Conservation (phyloP, 2,113 vertebrate species). For the Arvicanthis niloticus region DNA sequence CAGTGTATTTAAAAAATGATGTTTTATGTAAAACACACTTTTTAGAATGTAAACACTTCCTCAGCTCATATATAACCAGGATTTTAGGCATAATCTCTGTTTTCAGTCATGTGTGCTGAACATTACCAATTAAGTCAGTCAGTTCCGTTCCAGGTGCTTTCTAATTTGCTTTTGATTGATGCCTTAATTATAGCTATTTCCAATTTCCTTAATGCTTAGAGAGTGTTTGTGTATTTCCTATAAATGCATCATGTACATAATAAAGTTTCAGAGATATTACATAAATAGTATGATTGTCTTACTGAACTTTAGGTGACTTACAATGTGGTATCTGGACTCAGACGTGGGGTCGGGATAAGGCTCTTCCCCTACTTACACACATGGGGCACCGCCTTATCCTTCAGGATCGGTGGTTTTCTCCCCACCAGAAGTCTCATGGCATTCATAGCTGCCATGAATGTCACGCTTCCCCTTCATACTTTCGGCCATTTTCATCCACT, state of each 20-base stretch:
- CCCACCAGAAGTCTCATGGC: neutral
- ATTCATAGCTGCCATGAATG: neutral
- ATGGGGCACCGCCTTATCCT: neutral
- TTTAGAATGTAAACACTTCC: conserved; percentile 41
- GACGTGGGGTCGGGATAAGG: neutral
- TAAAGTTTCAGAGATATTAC: neutral
- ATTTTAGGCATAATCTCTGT: conserved; percentile 59
- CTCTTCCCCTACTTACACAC: neutral
- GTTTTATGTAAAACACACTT: conserved; percentile 45
- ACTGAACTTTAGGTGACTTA: neutral
- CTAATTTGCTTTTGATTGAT: conserved; percentile 68
- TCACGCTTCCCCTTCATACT: neutral
- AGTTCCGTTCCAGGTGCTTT: conserved; percentile 60
- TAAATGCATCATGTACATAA: conserved; percentile 8
- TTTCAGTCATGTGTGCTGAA: conserved; percentile 64
- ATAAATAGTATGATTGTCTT: neutral
- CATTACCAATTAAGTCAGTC: conserved; percentile 56
- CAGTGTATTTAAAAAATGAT: neutral
- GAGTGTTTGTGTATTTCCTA: conserved; percentile 40
- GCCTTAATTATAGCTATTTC: conserved; percentile 66
- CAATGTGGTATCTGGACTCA: neutral
- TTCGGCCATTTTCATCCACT: neutral
- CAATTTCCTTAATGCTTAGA: conserved; percentile 34
- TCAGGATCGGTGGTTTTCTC: neutral
- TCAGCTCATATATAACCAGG: neutral